A percentile compares a stretch with the other conserved stretches of the same genome.
These are phyloP conservation scores for Apostichopus parvimensis DNA, from an alignment of 35 echinoderm and acorn worm species.

Conservation along the genomic window DNA sequence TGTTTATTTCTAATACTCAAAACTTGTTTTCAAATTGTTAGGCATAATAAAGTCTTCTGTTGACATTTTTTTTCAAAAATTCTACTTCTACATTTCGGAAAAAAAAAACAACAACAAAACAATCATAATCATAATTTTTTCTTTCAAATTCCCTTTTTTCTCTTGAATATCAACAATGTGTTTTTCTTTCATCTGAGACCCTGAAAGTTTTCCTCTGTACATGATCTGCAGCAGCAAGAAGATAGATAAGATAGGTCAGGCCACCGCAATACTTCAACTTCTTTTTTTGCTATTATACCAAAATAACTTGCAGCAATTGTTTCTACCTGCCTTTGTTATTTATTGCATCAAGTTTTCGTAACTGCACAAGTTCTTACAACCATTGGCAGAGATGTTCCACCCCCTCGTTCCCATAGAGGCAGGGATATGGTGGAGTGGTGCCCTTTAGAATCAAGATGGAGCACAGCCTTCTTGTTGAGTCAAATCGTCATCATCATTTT, in stretches of 20 bases:
- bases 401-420: too few species aligned
- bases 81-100: too few species aligned
- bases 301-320: not conserved
- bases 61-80: too few species aligned
- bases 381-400: not conserved
- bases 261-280: not conserved
- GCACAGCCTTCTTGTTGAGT: not conserved
- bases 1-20: too few species aligned
- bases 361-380: not conserved
- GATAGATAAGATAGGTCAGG: not conserved
- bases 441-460: not conserved
- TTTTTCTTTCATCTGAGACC: too few species aligned
- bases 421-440: too few species aligned
- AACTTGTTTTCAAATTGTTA: too few species aligned
- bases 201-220: not conserved
- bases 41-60: too few species aligned
- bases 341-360: not conserved
- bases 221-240: not conserved
- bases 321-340: not conserved
- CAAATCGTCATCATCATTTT: slow-evolving; percentile 6
- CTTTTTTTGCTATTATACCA: not conserved
- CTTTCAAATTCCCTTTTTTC: too few species aligned
- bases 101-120: too few species aligned
- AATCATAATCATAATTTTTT: too few species aligned
- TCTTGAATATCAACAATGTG: too few species aligned